Percentiles rank a stretch among this genome's conserved stretches.
These are phyloP conservation scores for Dicyrtoma fusca DNA, from an alignment of 2,888 invertebrate species.

Conservation along the genomic window DNA sequence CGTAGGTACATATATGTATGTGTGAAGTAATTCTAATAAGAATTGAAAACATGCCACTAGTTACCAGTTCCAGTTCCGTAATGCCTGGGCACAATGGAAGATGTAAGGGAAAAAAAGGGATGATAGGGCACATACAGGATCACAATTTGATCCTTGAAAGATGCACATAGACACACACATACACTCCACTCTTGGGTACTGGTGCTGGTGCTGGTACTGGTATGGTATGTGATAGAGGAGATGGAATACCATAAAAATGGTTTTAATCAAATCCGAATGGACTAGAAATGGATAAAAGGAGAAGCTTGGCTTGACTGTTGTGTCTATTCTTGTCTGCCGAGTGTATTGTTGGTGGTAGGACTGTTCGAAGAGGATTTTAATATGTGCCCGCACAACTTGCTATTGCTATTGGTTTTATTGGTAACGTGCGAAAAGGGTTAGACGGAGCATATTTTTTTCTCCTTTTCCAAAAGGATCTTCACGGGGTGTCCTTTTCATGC, in stretches of 20 bases:
- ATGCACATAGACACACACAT: too few species aligned
- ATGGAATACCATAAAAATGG: conserved; percentile 12
- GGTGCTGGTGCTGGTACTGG: background rate
- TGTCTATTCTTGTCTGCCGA: conserved; percentile 3
- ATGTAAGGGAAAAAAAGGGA: too few species aligned
- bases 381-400: conserved; percentile 21
- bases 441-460: conserved; percentile 20
- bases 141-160: too few species aligned
- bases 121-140: too few species aligned
- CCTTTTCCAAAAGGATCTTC: conserved; percentile 33
- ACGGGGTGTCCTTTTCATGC: conserved; percentile 40
- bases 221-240: background rate
- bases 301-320: background rate
- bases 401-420: conserved; percentile 44
- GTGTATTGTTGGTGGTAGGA: conserved; percentile 25
- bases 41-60: too few species aligned
- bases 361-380: conserved; percentile 36
- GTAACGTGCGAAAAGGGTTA: conserved; percentile 45
- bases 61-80: too few species aligned
- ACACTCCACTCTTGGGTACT: too few species aligned
- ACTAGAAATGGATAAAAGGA: conserved; percentile 15
- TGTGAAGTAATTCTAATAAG: too few species aligned
- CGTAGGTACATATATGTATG: too few species aligned
- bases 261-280: conserved; percentile 30
- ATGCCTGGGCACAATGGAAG: too few species aligned